These are phyloP conservation scores for Todiramphus saurophagus DNA, from an alignment of 2,113 vertebrate genomes.

Conservation along the genomic window DNA sequence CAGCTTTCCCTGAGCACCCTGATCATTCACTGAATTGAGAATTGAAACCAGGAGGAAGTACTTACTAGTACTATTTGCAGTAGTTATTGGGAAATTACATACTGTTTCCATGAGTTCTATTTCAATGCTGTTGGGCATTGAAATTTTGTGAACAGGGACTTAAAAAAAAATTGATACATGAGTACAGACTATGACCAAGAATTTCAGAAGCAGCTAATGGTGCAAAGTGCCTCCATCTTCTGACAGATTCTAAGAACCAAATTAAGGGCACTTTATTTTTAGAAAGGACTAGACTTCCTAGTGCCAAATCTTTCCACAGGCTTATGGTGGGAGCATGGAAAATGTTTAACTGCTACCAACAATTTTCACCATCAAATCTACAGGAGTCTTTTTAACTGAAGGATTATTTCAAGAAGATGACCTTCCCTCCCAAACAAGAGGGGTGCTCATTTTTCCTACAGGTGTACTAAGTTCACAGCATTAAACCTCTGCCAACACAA, in stretches of 20 bases:
- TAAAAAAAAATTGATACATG: not conserved
- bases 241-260: not conserved
- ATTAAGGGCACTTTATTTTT: not conserved
- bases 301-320: not conserved
- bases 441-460: not conserved
- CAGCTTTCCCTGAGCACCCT: not conserved
- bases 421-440: not conserved
- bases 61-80: not conserved
- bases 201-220: not conserved
- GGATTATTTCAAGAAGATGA: not conserved
- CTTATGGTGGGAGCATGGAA: not conserved
- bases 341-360: not conserved
- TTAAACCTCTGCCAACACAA: not conserved
- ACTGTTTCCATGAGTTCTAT: not conserved
- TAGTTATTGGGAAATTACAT: not conserved
- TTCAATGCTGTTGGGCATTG: not conserved
- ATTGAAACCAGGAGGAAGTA: not conserved
- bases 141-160: not conserved
- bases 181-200: not conserved
- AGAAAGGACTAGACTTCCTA: not conserved
- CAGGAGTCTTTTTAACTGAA: not conserved
- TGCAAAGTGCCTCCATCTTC: not conserved
- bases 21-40: not conserved
- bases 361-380: not conserved
- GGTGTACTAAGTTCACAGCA: not conserved